These are phyloP conservation scores for Silurus glanis DNA, from an alignment of 2,113 vertebrate species.

Conservation along the genomic window DNA sequence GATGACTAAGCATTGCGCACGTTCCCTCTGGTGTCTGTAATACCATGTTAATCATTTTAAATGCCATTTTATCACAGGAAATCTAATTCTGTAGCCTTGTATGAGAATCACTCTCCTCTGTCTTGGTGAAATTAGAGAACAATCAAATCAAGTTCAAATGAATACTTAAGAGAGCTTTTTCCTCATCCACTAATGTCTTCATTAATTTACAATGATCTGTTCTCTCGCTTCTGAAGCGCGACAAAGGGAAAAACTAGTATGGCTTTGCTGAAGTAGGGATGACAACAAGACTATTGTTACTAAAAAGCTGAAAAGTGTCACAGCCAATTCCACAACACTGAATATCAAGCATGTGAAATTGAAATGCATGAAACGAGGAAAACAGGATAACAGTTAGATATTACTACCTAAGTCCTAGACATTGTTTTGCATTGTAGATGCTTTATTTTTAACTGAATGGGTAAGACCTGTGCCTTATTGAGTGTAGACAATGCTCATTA, in stretches of 20 bases:
- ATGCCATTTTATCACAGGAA: constrained; percentile 52
- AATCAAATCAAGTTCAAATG: constrained; percentile 57
- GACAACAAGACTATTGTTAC: constrained; percentile 24
- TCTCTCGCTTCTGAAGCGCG: constrained; percentile 9
- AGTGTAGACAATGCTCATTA: constrained; percentile 11
- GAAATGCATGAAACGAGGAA: not conserved
- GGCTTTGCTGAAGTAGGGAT: constrained; percentile 18
- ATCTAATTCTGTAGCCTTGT: constrained; percentile 50
- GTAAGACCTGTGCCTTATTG: not conserved
- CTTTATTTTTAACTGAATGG: not conserved
- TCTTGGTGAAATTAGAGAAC: constrained; percentile 52
- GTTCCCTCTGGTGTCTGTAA: constrained; percentile 47
- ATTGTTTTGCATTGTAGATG: not conserved
- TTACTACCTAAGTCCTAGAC: not conserved
- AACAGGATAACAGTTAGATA: not conserved
- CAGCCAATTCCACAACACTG: not conserved
- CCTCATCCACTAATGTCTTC: constrained; percentile 52
- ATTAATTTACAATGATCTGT: constrained; percentile 52
- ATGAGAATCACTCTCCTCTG: constrained; percentile 48
- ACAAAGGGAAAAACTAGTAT: constrained; percentile 17
- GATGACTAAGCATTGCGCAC: constrained; percentile 37
- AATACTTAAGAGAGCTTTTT: constrained; percentile 54
- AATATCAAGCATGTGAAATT: not conserved
- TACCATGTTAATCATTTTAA: constrained; percentile 55
- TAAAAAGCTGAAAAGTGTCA: constrained; percentile 13